Evolutionary conservation across 2,113 vertebrate species (phyloP).

Genomic region (Lonchura striata): DNA sequence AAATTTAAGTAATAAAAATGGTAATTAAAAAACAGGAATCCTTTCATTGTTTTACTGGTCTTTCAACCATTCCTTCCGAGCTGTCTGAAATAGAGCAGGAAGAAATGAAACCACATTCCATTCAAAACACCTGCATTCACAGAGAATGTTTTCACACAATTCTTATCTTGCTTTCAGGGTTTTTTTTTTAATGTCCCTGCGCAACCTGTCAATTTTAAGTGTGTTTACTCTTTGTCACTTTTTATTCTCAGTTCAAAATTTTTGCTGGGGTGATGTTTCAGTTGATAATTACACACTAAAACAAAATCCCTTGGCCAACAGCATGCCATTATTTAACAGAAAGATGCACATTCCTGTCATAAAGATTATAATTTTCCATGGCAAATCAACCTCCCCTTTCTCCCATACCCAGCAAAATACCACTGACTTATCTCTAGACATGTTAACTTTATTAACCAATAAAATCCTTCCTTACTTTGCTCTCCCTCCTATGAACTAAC

Average conservation of each 20-base stretch:
- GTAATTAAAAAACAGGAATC: background rate
- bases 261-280: background rate
- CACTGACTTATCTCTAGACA: background rate
- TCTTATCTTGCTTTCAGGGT: background rate
- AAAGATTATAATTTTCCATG: background rate
- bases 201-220: background rate
- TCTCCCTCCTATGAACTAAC: background rate
- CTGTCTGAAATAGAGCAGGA: background rate
- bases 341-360: background rate
- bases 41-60: background rate
- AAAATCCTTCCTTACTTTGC: background rate
- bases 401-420: background rate
- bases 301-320: background rate
- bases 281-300: background rate
- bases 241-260: background rate
- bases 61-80: background rate
- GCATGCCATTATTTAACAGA: background rate
- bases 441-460: background rate
- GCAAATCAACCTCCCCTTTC: background rate
- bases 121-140: background rate
- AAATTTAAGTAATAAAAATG: background rate
- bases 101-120: background rate
- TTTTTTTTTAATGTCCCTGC: background rate
- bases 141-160: background rate
- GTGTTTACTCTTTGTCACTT: background rate